phyloP scores from a whole-genome alignment of 1,140 invertebrate genomes.

The Himalopsyche phryganea region DNA sequence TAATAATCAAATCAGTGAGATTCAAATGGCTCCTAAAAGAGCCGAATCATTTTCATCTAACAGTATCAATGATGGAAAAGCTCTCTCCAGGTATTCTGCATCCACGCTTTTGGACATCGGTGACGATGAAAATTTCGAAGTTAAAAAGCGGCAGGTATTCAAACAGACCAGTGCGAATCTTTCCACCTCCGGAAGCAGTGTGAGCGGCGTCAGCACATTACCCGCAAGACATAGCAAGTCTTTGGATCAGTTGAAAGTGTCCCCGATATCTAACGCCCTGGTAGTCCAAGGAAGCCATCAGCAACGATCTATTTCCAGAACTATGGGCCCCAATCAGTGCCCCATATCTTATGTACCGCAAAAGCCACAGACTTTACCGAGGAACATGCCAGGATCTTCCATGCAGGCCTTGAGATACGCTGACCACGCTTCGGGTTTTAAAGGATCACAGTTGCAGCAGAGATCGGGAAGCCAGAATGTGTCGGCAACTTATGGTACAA shows the following conservation, averaged over 20 bases:
- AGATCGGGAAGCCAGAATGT: slow-evolving; percentile 29
- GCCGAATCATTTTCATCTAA: slow-evolving; percentile 39
- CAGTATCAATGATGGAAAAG: slow-evolving; percentile 48
- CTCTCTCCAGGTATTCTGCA: slow-evolving; percentile 57
- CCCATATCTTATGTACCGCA: slow-evolving; percentile 28
- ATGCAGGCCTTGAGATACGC: slow-evolving; percentile 22
- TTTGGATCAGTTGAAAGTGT: slow-evolving; percentile 67
- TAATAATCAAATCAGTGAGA: slow-evolving; percentile 54
- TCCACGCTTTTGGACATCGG: slow-evolving; percentile 52
- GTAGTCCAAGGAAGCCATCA: slow-evolving; percentile 2
- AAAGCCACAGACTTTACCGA: slow-evolving; percentile 50
- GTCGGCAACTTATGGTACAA: slow-evolving; percentile 38
- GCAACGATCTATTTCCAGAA: neutral
- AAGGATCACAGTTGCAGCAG: slow-evolving; percentile 9
- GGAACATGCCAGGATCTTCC: slow-evolving; percentile 46
- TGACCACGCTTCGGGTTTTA: slow-evolving; percentile 19
- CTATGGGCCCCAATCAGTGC: slow-evolving; percentile 9
- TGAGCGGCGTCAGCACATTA: slow-evolving; percentile 50
- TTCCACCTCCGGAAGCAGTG: slow-evolving; percentile 3
- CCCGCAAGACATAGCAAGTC: slow-evolving; percentile 77
- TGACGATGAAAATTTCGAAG: slow-evolving; percentile 15
- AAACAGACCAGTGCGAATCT: slow-evolving; percentile 10
- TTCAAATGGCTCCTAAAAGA: slow-evolving; percentile 44
- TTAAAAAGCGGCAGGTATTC: slow-evolving; percentile 4
- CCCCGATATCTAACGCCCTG: slow-evolving; percentile 30